Evolutionary conservation across 2,888 invertebrate genomes (phyloP), one percentile per base, ranked within the genome.

Genomic region (Harmothoe impar): DNA sequence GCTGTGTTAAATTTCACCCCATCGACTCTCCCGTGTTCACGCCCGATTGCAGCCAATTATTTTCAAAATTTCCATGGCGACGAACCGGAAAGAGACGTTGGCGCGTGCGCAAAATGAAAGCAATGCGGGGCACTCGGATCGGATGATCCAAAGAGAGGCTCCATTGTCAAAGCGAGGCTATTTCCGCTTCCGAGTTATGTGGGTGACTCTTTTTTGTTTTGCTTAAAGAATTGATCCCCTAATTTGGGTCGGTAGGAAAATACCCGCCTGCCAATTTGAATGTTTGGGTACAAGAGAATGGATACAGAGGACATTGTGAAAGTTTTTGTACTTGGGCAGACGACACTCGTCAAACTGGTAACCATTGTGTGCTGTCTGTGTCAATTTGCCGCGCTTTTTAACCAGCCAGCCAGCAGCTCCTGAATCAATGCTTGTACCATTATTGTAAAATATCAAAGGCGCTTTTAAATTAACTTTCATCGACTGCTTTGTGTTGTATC

Each of bases 161-260:
- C 43, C 81, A 81, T 81, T 81, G 81, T 81, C 43, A 81, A 43
- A 81, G 35, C 81, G 43, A 35, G 31, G 81, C 81, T 81, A 81
- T 81, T 81, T 81, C 81, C 81, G 81, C 81, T 35, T 35, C 81
- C 43, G 33, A 7, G 12, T 81, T 81, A 10, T 43, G 81, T 33
- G 17, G 33, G 33, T 35, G 33, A 72, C 29, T 25, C 29, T 72
- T 43, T 72, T 72, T 72, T 72, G 72, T 72, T 29, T 72, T 72
- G 72, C 7, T 20, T 33, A 35, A 43, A 81, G 35, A 81, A 81
- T 43, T 81, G 33, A 35, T 81, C 81, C 81, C 43, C 43, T 25
- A 35, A 81, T 81, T 81, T 33, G 33, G 81, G 43, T 15, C 5
- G 81, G 81, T n/a, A 20, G 15, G 81, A 20, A 43, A 81, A 81